phyloP scores from a whole-genome alignment of 1,140 invertebrate species.

The Cotesia typhae region DNA sequence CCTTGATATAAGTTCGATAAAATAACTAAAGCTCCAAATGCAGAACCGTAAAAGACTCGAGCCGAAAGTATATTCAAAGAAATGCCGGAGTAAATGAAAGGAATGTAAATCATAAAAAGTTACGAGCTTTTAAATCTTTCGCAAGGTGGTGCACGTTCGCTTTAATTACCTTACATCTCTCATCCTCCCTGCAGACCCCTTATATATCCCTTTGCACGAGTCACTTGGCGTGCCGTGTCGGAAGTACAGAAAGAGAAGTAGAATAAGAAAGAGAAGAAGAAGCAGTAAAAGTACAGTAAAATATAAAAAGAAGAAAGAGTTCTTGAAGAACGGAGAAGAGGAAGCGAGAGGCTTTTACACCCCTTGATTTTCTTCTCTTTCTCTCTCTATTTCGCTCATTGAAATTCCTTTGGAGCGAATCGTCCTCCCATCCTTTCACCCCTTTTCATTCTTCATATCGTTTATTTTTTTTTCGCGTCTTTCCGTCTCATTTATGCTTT shows the following conservation, averaged over 20 bases:
- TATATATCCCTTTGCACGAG: slow-evolving; percentile 25
- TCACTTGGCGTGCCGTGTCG: slow-evolving; percentile 38
- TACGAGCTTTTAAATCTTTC: slow-evolving; percentile 67
- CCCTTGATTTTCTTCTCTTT: slow-evolving; percentile 11
- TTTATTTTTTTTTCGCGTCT: slow-evolving; percentile 24
- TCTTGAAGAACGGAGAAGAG: slow-evolving; percentile 9
- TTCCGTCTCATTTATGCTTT: slow-evolving; percentile 32
- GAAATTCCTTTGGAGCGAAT: slow-evolving; percentile 58
- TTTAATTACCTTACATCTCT: slow-evolving; percentile 68
- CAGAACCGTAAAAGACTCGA: background rate
- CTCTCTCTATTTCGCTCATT: slow-evolving; percentile 56
- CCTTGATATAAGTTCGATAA: too few species aligned
- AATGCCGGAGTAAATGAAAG: slow-evolving; percentile 65
- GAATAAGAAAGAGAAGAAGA: background rate
- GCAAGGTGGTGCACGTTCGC: slow-evolving; percentile 66
- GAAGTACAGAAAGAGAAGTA: slow-evolving; percentile 23
- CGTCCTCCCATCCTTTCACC: slow-evolving; percentile 30
- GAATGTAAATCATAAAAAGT: slow-evolving; percentile 68
- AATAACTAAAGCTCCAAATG: too few species aligned
- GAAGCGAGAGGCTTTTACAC: slow-evolving; percentile 23
- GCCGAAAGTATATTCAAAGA: slow-evolving; percentile 56
- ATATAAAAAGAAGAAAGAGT: too few species aligned
- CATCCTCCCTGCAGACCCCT: slow-evolving; percentile 49
- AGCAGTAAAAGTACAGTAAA: too few species aligned
- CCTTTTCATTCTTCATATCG: background rate